A percentile compares a stretch with the other conserved stretches of the same genome.
These are phyloP conservation scores for Sebastiscus albofasciatus DNA, from an alignment of 2,797 vertebrate genomes.

Conservation along the genomic window DNA sequence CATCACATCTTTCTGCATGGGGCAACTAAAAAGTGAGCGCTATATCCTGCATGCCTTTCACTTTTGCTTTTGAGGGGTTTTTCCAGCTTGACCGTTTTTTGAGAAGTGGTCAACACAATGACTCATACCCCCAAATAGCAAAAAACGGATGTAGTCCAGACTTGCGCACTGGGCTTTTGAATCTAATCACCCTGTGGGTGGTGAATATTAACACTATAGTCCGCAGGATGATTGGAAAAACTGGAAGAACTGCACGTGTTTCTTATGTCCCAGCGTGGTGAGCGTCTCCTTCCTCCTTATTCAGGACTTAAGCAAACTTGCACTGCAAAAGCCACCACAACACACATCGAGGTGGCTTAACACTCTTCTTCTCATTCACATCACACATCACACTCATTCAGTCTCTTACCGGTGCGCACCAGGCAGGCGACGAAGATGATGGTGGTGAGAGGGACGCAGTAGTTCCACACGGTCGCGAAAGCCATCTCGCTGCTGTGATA, in stretches of 20 bases:
- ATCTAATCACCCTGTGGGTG: not conserved
- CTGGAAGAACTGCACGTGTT: slow-evolving; percentile 39
- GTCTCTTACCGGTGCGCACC: slow-evolving; percentile 80
- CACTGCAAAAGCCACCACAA: slow-evolving; percentile 1
- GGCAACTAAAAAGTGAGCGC: slow-evolving; percentile 24
- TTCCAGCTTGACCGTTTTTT: slow-evolving; percentile 1
- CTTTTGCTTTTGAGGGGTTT: slow-evolving; percentile 51
- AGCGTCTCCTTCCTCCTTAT: slow-evolving; percentile 1
- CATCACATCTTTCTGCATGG: not conserved
- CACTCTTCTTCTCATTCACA: slow-evolving; percentile 45
- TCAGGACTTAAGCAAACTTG: slow-evolving; percentile 63
- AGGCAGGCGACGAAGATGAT: slow-evolving; percentile 69
- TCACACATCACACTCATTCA: slow-evolving; percentile 33
- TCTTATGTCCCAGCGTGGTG: not conserved
- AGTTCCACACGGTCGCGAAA: slow-evolving; percentile 78
- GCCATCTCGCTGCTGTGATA: slow-evolving; percentile 74
- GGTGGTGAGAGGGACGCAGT: slow-evolving; percentile 76
- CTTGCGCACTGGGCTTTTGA: slow-evolving; percentile 15
- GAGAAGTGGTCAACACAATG: slow-evolving; percentile 9
- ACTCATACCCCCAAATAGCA: slow-evolving; percentile 24
- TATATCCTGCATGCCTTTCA: slow-evolving; percentile 31
- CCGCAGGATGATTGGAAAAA: slow-evolving; percentile 17
- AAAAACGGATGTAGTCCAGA: not conserved
- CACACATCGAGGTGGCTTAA: not conserved
- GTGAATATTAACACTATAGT: not conserved